A percentile compares a stretch with the other conserved stretches of the same genome.
Conservation (phyloP, 2,797 vertebrate genomes). For the Cephalopachus bancanus region DNA sequence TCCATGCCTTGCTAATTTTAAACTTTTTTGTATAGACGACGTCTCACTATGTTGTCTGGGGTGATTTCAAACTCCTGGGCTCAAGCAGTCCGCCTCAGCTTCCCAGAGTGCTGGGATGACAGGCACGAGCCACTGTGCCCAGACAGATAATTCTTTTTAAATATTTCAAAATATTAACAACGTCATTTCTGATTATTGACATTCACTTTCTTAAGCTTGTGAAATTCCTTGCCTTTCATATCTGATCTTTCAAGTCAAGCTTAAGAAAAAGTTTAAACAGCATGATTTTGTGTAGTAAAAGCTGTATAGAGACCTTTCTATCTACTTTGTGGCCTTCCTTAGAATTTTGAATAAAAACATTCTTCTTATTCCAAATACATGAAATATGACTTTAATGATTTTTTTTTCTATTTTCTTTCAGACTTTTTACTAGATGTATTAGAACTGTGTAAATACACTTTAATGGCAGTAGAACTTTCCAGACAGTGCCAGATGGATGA, state of each 20-base stretch:
- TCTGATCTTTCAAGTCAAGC: neutral
- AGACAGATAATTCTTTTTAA: neutral
- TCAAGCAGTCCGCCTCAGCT: too few relatives aligned
- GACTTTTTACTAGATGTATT: conserved; percentile 95
- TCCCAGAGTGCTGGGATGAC: too few relatives aligned
- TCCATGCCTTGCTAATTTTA: too few relatives aligned
- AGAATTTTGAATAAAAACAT: neutral
- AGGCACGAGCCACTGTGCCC: too few relatives aligned
- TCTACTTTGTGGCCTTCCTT: neutral
- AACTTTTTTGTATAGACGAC: too few relatives aligned
- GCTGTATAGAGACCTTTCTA: neutral
- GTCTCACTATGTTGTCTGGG: too few relatives aligned
- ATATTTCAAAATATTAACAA: neutral
- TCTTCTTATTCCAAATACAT: neutral
- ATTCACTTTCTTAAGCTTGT: neutral
- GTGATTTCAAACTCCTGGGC: too few relatives aligned
- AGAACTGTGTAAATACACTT: conserved; percentile 96
- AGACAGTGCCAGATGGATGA: conserved; percentile 97
- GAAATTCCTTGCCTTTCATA: neutral
- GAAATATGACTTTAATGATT: neutral
- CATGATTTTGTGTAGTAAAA: neutral
- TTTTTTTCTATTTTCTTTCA: conserved; percentile 83
- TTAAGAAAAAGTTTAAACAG: neutral
- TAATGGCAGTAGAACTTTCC: conserved; percentile 94
- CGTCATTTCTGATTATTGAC: neutral